Evolutionary conservation across 2,888 invertebrate genomes (phyloP).

Genomic region (Cancer borealis): DNA sequence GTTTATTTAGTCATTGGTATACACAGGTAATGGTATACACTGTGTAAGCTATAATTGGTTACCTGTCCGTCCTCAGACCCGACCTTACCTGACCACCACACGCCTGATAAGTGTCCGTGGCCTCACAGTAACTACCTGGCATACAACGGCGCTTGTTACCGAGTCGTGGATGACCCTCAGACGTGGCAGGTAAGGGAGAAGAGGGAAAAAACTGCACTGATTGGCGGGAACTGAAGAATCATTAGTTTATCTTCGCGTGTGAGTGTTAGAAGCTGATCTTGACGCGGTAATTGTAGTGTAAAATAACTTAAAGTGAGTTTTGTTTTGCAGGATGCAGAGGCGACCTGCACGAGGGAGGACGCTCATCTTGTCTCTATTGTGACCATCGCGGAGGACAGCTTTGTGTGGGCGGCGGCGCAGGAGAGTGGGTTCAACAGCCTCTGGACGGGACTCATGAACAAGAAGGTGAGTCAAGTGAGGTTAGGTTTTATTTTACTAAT

Average conservation of each 20-base stretch:
- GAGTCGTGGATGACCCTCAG: neutral
- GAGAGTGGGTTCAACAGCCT: neutral
- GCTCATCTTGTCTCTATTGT: conserved; percentile 53
- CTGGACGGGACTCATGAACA: conserved; percentile 16
- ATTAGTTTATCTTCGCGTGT: too few species aligned
- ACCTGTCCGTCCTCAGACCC: conserved; percentile 45
- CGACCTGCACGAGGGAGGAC: conserved; percentile 40
- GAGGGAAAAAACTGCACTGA: neutral
- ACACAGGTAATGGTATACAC: too few species aligned
- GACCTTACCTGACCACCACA: neutral
- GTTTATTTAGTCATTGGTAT: too few species aligned
- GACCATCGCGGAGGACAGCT: neutral
- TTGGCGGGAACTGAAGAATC: neutral
- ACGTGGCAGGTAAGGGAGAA: conserved; percentile 59
- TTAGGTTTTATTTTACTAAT: neutral
- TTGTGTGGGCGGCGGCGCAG: conserved; percentile 29
- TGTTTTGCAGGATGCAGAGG: conserved; percentile 48
- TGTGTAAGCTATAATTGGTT: too few species aligned
- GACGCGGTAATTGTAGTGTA: too few species aligned
- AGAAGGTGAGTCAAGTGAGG: neutral
- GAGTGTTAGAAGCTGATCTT: too few species aligned
- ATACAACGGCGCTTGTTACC: conserved; percentile 60
- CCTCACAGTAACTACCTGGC: conserved; percentile 48
- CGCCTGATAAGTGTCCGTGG: conserved; percentile 14
- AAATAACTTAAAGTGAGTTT: neutral